Percentiles rank a stretch among this genome's conserved stretches.
Evolutionary conservation across 2,888 invertebrate genomes (phyloP).

Genomic region (Salpingus planirostris): DNA sequence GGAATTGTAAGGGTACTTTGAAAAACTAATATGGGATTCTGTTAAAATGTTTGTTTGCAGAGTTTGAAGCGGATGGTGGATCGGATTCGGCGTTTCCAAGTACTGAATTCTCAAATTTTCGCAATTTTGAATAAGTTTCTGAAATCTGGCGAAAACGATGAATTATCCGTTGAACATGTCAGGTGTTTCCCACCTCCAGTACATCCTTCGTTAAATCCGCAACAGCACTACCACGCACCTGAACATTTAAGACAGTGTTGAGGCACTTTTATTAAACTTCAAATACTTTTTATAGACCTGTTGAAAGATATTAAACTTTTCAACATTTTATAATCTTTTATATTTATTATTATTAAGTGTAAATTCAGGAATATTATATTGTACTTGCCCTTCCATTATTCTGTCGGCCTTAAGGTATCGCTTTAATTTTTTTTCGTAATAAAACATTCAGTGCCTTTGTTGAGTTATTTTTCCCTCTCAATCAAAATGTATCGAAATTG

Average conservation of each 20-base stretch:
- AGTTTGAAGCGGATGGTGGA: conserved; percentile 95
- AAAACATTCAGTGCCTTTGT: conserved; percentile 6
- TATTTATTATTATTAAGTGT: conserved; percentile 7
- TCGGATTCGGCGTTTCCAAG: conserved; percentile 93
- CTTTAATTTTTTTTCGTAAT: conserved; percentile 12
- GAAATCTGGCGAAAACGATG: conserved; percentile 72
- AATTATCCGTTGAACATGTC: conserved; percentile 89
- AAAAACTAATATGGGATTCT: too few relatives aligned
- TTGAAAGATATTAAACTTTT: conserved; percentile 14
- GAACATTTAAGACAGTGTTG: conserved; percentile 45
- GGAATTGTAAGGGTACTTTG: conserved; percentile 94
- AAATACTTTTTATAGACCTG: conserved; percentile 17
- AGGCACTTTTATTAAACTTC: conserved; percentile 5
- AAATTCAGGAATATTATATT: conserved; percentile 2
- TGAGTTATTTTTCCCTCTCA: too few relatives aligned
- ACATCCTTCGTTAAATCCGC: conserved; percentile 58
- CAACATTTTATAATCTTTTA: conserved; percentile 20
- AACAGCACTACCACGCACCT: conserved; percentile 51
- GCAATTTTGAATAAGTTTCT: conserved; percentile 91
- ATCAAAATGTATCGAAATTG: too few relatives aligned
- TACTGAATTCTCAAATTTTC: conserved; percentile 96
- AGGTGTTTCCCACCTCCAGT: conserved; percentile 94
- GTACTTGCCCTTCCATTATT: background rate
- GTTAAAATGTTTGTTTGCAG: conserved; percentile 44
- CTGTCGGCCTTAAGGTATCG: conserved; percentile 10